These are phyloP conservation scores for Lutjanus campechanus DNA, from an alignment of 2,797 vertebrate species.

Conservation along the genomic window DNA sequence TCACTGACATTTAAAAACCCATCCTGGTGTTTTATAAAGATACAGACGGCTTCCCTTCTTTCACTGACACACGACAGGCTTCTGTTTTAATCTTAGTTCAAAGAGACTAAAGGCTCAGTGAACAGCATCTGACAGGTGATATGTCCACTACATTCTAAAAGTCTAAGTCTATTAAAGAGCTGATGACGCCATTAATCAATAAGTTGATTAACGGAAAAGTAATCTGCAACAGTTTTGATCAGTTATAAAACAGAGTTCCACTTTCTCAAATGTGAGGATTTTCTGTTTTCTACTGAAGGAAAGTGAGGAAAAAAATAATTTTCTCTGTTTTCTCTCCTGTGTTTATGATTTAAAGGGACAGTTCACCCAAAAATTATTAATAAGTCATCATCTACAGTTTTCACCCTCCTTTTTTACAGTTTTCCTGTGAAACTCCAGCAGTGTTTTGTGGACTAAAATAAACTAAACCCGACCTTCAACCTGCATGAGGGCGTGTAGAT, in stretches of 20 bases:
- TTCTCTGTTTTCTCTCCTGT: too few relatives aligned
- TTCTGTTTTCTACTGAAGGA: neutral
- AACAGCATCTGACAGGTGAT: slow-evolving; percentile 21
- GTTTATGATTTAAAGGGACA: too few relatives aligned
- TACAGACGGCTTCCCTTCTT: slow-evolving; percentile 28
- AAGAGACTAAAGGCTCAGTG: slow-evolving; percentile 15
- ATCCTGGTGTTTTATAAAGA: slow-evolving; percentile 22
- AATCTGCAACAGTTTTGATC: neutral
- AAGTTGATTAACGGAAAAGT: neutral
- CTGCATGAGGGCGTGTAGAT: too few relatives aligned
- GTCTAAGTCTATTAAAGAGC: slow-evolving; percentile 3
- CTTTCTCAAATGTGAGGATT: neutral
- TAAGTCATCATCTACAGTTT: too few relatives aligned
- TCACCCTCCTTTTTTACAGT: too few relatives aligned
- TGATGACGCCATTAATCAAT: neutral
- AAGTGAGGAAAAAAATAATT: too few relatives aligned
- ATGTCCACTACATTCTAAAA: slow-evolving; percentile 44
- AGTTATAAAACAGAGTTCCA: neutral
- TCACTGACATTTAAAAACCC: slow-evolving; percentile 32
- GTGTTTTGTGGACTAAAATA: too few relatives aligned
- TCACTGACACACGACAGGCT: slow-evolving; percentile 37
- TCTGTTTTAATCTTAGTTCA: slow-evolving; percentile 1
- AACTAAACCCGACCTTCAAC: too few relatives aligned
- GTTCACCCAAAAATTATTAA: too few relatives aligned
- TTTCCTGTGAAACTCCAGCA: too few relatives aligned